These are phyloP conservation scores for Zophobas morio DNA, from an alignment of 1,140 invertebrate genomes.

Conservation along the genomic window DNA sequence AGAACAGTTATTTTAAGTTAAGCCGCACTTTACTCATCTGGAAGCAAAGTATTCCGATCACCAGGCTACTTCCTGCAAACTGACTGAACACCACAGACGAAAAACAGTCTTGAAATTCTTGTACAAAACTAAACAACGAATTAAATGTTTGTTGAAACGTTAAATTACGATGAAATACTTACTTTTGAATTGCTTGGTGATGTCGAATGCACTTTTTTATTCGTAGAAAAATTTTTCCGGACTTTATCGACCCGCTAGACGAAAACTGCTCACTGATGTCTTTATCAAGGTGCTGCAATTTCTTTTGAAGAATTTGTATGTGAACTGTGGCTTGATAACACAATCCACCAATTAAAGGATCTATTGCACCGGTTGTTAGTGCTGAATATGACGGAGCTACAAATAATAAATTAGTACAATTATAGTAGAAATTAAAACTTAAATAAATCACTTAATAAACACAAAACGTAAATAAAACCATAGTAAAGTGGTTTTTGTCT, in stretches of 20 bases:
- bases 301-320: constrained; percentile 61
- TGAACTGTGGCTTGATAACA: constrained; percentile 59
- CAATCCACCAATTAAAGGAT: constrained; percentile 60
- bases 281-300: constrained; percentile 46
- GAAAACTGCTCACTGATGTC: constrained; percentile 3
- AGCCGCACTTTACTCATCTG: no score
- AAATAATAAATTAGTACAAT: not conserved
- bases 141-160: not conserved
- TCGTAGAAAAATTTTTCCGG: not conserved
- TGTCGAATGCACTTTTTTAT: constrained; percentile 57
- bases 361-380: constrained; percentile 58
- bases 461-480: no score
- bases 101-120: no score
- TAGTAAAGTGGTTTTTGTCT: no score
- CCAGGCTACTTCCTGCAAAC: no score
- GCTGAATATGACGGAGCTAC: constrained; percentile 57
- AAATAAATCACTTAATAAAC: not conserved
- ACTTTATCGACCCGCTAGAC: not conserved
- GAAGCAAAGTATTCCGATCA: no score
- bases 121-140: no score
- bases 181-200: constrained; percentile 56
- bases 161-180: not conserved
- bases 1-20: no score
- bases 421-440: not conserved
- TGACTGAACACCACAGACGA: no score